Evolutionary conservation across 2,797 vertebrate genomes (phyloP), one percentile per base, ranked within the genome.

Genomic region (Bradypodion pumilum): DNA sequence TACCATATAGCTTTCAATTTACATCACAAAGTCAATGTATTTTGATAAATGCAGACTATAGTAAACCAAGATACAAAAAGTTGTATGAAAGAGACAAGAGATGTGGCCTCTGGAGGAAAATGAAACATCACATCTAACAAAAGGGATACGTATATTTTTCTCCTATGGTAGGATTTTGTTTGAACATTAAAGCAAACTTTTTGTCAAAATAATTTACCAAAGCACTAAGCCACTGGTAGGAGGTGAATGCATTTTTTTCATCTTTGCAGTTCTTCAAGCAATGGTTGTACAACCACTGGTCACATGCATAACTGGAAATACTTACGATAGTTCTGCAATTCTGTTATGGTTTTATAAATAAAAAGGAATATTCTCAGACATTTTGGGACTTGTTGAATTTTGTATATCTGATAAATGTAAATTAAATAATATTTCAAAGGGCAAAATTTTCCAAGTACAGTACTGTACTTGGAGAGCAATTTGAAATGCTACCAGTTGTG

Each of bases 11-110:
- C 92, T 86, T 93, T 89, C 89, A 92, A 85, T 90, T 91, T 85
- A 90, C 87, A 92, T 91, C 93, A 91, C 91, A 92, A 86, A 92
- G 89, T 87, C 86, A 90, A 78, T 12, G 25, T 90, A 90, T 89
- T 76, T 92, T 77, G 88, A 88, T 87, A 89, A 88, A 85, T 79
- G 86, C 89, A 91, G 90, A 86, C 89, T 92, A 86, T 91, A 92
- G 88, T 90, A 90, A 93, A 94, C 87, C 85, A 91, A 92, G 88
- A 92, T 91, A 93, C 90, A 92, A 91, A 91, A 84, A 92, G 89
- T 86, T 5, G 2, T 87, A 74, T 81, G 86, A 25, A 84, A 89
- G 70, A 84, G 89, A 78, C 69, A 87, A 90, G 92, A 86, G 91
- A 88, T 91, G 87, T 87, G 90, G 90, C 91, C 89, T 90, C 89